Base-by-base conservation (phyloP, 2,113 vertebrate species). In the Triplophysa tibetana region DNA sequence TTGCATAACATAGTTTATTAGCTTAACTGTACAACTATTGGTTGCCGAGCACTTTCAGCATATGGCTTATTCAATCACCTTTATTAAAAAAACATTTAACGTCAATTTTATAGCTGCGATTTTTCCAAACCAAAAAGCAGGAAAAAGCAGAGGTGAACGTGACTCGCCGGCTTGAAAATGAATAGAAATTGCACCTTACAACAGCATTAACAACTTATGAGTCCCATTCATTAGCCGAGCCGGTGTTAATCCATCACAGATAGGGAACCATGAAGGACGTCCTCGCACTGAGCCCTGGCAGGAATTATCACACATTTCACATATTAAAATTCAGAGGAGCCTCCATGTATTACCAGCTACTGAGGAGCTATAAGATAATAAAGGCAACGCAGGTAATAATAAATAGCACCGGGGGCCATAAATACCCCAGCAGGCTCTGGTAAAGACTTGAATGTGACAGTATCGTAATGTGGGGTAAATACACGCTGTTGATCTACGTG, bases 251-350 rank as follows among this genome's bases (percentile, higher is more conserved):
- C 94, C 92, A 95, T 95, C 95, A 95, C 90, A 93, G 93, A 92
- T 94, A 95, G 94, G 94, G 91, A 92, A 94, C 92, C 94, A 95
- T 95, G 95, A 96, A 96, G 94, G 95, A 94, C 94, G 94, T 93
- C 86, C 93, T 94, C 92, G 93, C 94, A 96, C 91, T 93, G 94
- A 93, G 95, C 94, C 94, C 95, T 92, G 92, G 91, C 92, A 92
- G 92, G 81, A 92, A 91, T 95, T 95, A 96, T 94, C 91, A 92
- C 93, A 91, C 91, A 85, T 92, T 91, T 90, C 89, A 88, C 74
- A 93, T 96, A 97, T 97, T 95, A 96, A 97, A 97, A 98, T 96
- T 94, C 94, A 92, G 91, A 89, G 90, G 92, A 91, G 93, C 58
- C 93, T 92, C 90, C 89, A 95, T 94, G 94, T 92, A 93, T 96